Base-by-base conservation (phyloP, 2,888 invertebrate genomes). In the Camptogramma bilineatum region DNA sequence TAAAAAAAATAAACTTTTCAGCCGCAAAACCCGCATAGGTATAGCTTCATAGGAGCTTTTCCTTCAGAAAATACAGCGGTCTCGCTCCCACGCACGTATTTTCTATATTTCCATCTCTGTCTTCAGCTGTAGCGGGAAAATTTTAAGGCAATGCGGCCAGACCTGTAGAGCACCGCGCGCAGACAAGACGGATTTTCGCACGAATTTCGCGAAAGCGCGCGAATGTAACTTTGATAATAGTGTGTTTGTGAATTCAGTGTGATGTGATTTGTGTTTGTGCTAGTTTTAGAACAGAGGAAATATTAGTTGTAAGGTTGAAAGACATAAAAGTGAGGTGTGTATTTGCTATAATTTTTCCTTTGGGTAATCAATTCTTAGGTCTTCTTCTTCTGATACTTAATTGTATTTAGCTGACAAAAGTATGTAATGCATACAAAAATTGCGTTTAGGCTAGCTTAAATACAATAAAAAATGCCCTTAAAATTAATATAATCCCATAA, bases 161-260 rank as follows among this genome's bases (percentile, higher is more conserved):
- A 92, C 89, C 88, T 90, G 90, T 90, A 87, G 89, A 86, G 87
- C 86, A 86, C 75, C 83, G 83, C 83, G 85, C 70, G 78, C 71
- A 73, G 86, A 62, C 24, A 73, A 78, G 83, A 87, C 91, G 92
- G 83, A 77, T 84, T 64, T 68, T 60, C 51, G 64, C 66, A 61
- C 42, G 55, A 53, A 75, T 78, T 82, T 79, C 75, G 68, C 66
- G 48, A 57, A 52, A 55, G 55, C 57, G 56, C 72, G 74, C 71
- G 73, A 68, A 65, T 51, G 51, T 55, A 73, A 71, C 69, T 79
- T 77, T 68, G 24, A 28, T 54, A 63, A 66, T 76, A 70, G 60
- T 39, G 34, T 31, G 8, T 44, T 59, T 71, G 71, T 66, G 61
- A 62, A 73, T 65, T 72, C 71, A 58, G 73, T 58, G 78, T 81